Evolutionary conservation across 2,888 invertebrate genomes (phyloP), one percentile per base, ranked within the genome.

Genomic region (Pandemis cinnamomeana): DNA sequence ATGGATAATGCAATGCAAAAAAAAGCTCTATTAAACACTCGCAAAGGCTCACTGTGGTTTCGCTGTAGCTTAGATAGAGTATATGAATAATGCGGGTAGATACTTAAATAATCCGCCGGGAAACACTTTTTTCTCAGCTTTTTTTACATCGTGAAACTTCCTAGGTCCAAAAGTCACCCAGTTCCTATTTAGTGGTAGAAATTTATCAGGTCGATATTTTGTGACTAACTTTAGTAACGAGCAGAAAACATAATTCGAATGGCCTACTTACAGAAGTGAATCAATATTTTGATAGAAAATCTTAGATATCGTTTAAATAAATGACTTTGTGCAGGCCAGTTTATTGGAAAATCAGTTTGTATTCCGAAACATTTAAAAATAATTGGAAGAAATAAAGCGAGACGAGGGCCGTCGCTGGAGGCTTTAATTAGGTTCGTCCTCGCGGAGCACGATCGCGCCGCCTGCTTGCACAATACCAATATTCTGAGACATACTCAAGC

Each of bases 401-500:
- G 44, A 44, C 62, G 62, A 44, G 62, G 15, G 7, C 44, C 44
- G 44, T 44, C 11, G 36, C 42, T 62, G 36, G 62, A 44, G 44
- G 62, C 44, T 44, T 42, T 63, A 63, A 63, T 63, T 61, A n/a
- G 62, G n/a, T 63, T 63, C 62, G 62, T 44, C 15, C 62, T 63
- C 15, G 42, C 44, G 44, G 44, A 44, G 62, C 62, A 61, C 61
- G 61, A 41, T 63, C 62, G 11, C 11, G 42, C 15, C 62, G 44
- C 62, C 55, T 55, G 55, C 55, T 55, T 55, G 55, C 20, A 55
- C 20, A 55, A 55, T 55, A 55, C 55, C 7, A 55, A 55, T 53
- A 13, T 53, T 53, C n/a, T 53, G 53, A n/a, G 53, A 15, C 53
- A 53, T 53, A n/a, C 53, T 53, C 53, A 53, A 20, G 55, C 55